Conservation (phyloP, 2,888 invertebrate genomes). For the Vandiemenella viatica region DNA sequence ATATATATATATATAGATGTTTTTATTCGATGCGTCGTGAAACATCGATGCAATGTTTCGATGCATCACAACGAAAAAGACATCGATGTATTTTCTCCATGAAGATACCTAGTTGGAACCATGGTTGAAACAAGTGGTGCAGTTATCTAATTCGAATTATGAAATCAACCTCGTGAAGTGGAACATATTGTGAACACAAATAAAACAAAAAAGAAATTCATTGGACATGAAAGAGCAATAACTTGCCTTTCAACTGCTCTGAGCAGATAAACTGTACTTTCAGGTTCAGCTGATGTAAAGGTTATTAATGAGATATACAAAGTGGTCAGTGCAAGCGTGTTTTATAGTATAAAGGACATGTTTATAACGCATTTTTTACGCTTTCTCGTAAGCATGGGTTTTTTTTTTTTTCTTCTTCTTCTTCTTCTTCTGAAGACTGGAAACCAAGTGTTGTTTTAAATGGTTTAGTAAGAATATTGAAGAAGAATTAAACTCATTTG, state of each 20-base stretch:
- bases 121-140: slow-evolving; percentile 55
- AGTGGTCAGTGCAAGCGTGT: slow-evolving; percentile 58
- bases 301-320: slow-evolving; percentile 66
- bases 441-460: slow-evolving; percentile 23
- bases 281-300: slow-evolving; percentile 58
- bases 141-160: slow-evolving; percentile 50
- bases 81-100: too few species aligned
- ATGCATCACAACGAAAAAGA: too few species aligned
- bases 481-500: slow-evolving; percentile 21
- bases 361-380: slow-evolving; percentile 55
- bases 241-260: slow-evolving; percentile 56
- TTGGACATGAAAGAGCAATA: slow-evolving; percentile 52
- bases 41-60: too few species aligned
- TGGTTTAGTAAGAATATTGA: slow-evolving; percentile 45
- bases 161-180: slow-evolving; percentile 47
- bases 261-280: slow-evolving; percentile 54
- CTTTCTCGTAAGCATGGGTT: slow-evolving; percentile 34
- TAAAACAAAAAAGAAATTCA: slow-evolving; percentile 36
- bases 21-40: too few species aligned
- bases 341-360: slow-evolving; percentile 54
- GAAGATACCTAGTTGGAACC: too few species aligned
- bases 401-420: too few species aligned
- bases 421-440: slow-evolving; percentile 20
- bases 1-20: too few species aligned
- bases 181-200: slow-evolving; percentile 50